phyloP scores from a whole-genome alignment of 2,113 vertebrate genomes.

The Paralichthys olivaceus region DNA sequence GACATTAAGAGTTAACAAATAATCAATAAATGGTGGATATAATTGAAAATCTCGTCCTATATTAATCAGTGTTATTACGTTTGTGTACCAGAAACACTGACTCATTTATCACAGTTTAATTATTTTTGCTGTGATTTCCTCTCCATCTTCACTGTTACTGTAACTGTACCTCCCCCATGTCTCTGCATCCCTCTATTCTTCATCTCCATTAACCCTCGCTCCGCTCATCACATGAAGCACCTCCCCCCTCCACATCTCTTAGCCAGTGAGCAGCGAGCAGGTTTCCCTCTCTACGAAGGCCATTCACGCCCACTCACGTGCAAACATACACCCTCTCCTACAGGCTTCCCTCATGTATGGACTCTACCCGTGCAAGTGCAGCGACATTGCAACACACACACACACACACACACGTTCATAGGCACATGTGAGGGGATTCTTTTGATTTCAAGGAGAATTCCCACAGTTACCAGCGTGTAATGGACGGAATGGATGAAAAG shows the following conservation, averaged over 20 bases:
- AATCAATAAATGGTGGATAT: too few species aligned
- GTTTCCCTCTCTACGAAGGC: constrained; percentile 24
- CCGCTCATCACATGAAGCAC: constrained; percentile 9
- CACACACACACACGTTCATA: constrained; percentile 4
- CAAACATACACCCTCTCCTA: constrained; percentile 14
- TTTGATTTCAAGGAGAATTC: background rate
- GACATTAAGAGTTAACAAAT: too few species aligned
- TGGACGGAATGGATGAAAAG: background rate
- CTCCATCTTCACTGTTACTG: background rate
- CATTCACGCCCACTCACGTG: constrained; percentile 37
- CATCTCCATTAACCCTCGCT: background rate
- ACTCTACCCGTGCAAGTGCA: constrained; percentile 14
- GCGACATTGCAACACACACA: constrained; percentile 11
- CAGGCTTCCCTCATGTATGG: constrained; percentile 22
- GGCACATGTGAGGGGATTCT: background rate
- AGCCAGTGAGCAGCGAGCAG: constrained; percentile 44
- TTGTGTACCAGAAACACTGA: too few species aligned
- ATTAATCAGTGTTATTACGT: too few species aligned
- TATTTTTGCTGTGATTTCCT: too few species aligned
- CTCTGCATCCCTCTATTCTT: constrained; percentile 8
- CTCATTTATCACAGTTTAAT: too few species aligned
- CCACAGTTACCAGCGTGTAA: background rate
- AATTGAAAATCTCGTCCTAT: too few species aligned
- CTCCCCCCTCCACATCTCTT: constrained; percentile 27
- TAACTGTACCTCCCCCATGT: background rate